Evolutionary conservation across 2,113 vertebrate genomes (phyloP).

Genomic region (Anoplopoma fimbria): DNA sequence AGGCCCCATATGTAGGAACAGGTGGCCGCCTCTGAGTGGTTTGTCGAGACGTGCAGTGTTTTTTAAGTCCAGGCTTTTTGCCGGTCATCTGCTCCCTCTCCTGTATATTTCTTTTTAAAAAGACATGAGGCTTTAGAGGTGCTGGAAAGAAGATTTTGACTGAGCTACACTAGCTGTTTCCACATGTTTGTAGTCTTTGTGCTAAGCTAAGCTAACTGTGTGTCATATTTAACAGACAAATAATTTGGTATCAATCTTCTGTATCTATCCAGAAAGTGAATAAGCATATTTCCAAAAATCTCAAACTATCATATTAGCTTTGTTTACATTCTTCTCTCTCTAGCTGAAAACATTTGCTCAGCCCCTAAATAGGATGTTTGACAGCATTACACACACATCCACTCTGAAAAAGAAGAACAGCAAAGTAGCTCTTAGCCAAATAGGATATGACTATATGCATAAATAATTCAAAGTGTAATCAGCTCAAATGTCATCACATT

Average conservation of each 20-base stretch:
- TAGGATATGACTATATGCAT: slow-evolving; percentile 25
- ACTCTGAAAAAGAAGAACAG: slow-evolving; percentile 25
- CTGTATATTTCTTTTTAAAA: too few relatives aligned
- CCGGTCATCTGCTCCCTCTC: slow-evolving; percentile 13
- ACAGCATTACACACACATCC: slow-evolving; percentile 21
- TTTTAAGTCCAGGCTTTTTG: slow-evolving; percentile 36
- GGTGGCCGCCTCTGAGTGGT: slow-evolving; percentile 53
- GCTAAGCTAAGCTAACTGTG: not conserved
- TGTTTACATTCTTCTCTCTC: slow-evolving; percentile 15
- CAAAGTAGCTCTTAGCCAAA: slow-evolving; percentile 38
- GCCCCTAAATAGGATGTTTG: slow-evolving; percentile 8
- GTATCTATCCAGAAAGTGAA: not conserved
- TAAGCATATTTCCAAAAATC: not conserved
- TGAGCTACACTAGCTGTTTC: not conserved
- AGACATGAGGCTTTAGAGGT: not conserved
- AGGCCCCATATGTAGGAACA: slow-evolving; percentile 43
- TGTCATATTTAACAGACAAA: not conserved
- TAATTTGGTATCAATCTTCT: not conserved
- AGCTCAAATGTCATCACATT: slow-evolving; percentile 17
- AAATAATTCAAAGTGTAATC: slow-evolving; percentile 45
- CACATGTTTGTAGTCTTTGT: not conserved
- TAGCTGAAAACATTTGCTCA: slow-evolving; percentile 14
- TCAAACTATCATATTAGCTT: not conserved
- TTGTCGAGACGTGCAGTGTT: slow-evolving; percentile 30
- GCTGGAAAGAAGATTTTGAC: not conserved